Conservation (phyloP, 2,888 invertebrate genomes). For the Tanypteryx hageni region DNA sequence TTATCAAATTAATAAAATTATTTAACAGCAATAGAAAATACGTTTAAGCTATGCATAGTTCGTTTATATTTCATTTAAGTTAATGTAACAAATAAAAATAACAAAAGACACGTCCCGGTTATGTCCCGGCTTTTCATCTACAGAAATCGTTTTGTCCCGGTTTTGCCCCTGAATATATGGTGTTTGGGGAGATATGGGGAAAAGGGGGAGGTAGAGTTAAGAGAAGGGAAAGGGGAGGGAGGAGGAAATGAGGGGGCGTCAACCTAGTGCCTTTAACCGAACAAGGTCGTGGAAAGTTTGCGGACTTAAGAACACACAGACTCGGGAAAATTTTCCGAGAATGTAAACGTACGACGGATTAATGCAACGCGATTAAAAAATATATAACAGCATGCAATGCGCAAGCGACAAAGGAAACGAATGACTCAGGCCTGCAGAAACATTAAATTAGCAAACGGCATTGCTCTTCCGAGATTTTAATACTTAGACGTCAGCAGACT, state of each 20-base stretch:
- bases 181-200: too few species aligned
- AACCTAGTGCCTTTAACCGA: neutral
- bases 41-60: too few species aligned
- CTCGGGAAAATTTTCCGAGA: neutral
- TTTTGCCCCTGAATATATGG: too few species aligned
- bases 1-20: too few species aligned
- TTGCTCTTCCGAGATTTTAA: neutral
- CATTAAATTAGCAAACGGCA: neutral
- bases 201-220: too few species aligned
- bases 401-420: neutral
- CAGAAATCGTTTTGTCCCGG: too few species aligned
- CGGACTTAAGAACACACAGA: neutral
- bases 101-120: too few species aligned
- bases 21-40: too few species aligned
- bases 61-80: too few species aligned
- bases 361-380: neutral
- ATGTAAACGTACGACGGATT: neutral
- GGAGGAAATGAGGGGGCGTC: neutral
- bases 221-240: neutral
- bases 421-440: neutral
- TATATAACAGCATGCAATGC: neutral
- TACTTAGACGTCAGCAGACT: neutral
- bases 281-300: neutral
- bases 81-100: too few species aligned
- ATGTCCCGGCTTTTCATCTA: too few species aligned